Evolutionary conservation across 2,888 invertebrate genomes (phyloP).

Genomic region (Noctuana brunneofusca): DNA sequence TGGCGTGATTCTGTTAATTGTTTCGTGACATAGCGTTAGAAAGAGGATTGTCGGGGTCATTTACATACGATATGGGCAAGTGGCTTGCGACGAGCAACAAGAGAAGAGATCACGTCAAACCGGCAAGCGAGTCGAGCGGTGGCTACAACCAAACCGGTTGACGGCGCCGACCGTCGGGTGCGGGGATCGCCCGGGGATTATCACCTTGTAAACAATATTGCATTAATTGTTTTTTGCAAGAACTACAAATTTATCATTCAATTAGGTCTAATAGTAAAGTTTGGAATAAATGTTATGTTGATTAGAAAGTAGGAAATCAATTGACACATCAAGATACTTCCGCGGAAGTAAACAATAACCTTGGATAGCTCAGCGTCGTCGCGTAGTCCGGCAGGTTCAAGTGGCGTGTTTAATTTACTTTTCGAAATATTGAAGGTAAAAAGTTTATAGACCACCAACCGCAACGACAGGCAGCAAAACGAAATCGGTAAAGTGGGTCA

Average conservation of each 20-base stretch:
- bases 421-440: constrained; percentile 63
- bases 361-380: constrained; percentile 14
- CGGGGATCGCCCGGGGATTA: constrained; percentile 63
- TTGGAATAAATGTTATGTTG: not conserved
- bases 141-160: constrained; percentile 78
- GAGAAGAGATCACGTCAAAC: constrained; percentile 80
- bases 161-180: constrained; percentile 71
- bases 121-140: constrained; percentile 71
- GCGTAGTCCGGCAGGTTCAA: constrained; percentile 28
- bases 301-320: constrained; percentile 7
- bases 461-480: constrained; percentile 68
- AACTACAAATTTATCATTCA: constrained; percentile 9
- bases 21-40: constrained; percentile 38
- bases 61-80: constrained; percentile 73
- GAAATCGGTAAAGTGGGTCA: constrained; percentile 79
- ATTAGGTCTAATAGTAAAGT: not conserved
- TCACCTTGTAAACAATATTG: constrained; percentile 79
- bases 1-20: constrained; percentile 31
- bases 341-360: constrained; percentile 9
- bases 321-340: not conserved
- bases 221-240: constrained; percentile 53
- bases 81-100: constrained; percentile 67
- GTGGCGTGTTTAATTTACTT: constrained; percentile 46
- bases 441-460: constrained; percentile 59
- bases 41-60: constrained; percentile 67